phyloP scores from a whole-genome alignment of 2,888 invertebrate species.

The Eupithecia dodoneata region DNA sequence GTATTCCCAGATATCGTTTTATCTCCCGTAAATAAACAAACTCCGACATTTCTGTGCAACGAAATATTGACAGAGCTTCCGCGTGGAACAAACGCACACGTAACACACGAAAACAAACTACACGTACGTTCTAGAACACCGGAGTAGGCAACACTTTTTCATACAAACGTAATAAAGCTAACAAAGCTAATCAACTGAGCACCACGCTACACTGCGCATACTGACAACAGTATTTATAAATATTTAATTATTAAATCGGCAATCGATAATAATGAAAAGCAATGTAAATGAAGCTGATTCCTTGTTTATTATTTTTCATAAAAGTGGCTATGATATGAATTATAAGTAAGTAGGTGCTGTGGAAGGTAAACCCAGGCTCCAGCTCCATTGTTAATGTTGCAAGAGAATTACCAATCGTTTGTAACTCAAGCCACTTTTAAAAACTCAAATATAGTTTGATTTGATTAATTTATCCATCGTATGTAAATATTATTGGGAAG shows the following conservation, averaged over 20 bases:
- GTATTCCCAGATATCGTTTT: neutral
- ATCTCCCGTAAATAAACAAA: neutral
- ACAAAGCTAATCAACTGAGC: neutral
- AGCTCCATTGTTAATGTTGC: neutral
- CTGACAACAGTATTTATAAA: neutral
- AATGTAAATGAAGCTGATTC: neutral
- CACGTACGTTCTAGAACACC: neutral
- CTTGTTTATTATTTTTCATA: neutral
- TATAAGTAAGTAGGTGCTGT: neutral
- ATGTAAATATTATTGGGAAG: neutral
- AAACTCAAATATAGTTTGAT: neutral
- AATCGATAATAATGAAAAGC: neutral
- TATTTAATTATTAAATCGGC: neutral
- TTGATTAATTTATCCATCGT: neutral
- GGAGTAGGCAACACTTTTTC: neutral
- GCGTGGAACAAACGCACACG: neutral
- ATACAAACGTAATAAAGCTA: constrained; percentile 1
- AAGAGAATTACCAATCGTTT: too few species aligned
- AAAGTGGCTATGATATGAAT: neutral
- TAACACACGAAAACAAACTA: neutral
- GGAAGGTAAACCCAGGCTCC: neutral
- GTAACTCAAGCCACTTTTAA: too few species aligned
- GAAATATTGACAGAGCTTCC: neutral
- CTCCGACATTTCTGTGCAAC: neutral
- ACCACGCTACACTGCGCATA: neutral